Evolutionary conservation across 92 coral and sea anemone species (phyloP), one percentile per base, ranked within the genome.

Genomic region (Epizoanthus ramosus): DNA sequence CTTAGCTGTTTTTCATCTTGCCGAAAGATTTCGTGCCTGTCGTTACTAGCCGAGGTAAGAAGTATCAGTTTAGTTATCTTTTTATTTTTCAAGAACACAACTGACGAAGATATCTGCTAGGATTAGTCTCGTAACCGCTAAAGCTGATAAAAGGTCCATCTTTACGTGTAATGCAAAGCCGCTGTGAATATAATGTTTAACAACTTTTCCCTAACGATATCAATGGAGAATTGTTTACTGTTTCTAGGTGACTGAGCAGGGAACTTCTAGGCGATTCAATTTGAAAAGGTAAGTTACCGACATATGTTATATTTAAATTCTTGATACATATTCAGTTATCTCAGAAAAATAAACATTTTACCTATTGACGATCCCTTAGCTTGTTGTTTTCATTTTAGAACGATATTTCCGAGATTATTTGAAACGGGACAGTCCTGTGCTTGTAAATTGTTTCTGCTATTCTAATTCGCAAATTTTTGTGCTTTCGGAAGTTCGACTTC

Each of bases 201-300:
- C 35, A 23, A 5, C 17, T 56, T 54, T 72, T 9, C 39, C 64
- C 31, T 14, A 73, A 54, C 79, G 63, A 50, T 23, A 18, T 53
- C 56, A 74, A 39, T 23, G 12, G 63, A 53, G 61, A 28, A 10
- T 25, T 74, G 19, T 74, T 74, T 74, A 52, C 52, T 74, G 65
- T 74, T 74, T 74, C 79, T 74, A 74, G 79, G 79, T 56, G 43
- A 3, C 6, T 37, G 65, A 74, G 37, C 57, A 53, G 65, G 35
- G 5, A 74, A 74, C n/a, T 68, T 56, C 31, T 74, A 35, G 33
- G n/a, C 19, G 37, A 54, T 28, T 28, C 50, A 6, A 56, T 22
- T 74, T 33, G 79, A n/a, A 52, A 74, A 8, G 45, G 17, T 19
- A 56, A 43, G 56, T 74, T 16, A 2, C 31, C n/a, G n/a, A 24